Evolutionary conservation across 2,888 invertebrate species (phyloP), one percentile per base, ranked within the genome.

Genomic region (Drosophila rellima): DNA sequence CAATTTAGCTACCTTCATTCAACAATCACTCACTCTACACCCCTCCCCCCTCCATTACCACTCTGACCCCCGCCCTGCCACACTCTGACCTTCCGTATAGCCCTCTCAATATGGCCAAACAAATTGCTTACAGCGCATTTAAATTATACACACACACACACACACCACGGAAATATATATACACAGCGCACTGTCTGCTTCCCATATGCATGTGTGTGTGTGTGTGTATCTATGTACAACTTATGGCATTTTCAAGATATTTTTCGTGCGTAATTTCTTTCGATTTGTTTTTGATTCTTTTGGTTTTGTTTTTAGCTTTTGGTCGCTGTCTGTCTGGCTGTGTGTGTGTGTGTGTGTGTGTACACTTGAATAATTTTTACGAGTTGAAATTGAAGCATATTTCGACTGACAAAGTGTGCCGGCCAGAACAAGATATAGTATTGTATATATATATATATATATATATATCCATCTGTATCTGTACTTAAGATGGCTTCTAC

Each of bases 251-350:
- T 86, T 89, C 80, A 65, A 85, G 85, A 86, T 82, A 82, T 86
- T 88, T 83, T 84, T 82, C 83, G 86, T 86, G 89, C 86, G 89
- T 86, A 89, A 88, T 86, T 86, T 86, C 88, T 70, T 86, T 85
- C 75, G 73, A 75, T 78, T 79, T 74, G 64, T 75, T 51, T 67
- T 61, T 56, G 37, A 48, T 61, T 54, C 37, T 69, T 75, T 63
- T 56, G 23, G 26, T 63, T 63, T 61, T 45, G 33, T 47, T 67
- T 77, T 52, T 69, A 59, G 54, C 40, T 66, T 45, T 52, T 44
- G 29, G 26, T 51, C 42, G 59, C n/a, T 59, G 11, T 57, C 42
- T 62, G 39, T 59, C 54, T 33, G 48, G 20, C 33, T 35, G 33
- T 55, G 23, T 55, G 35, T 23, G 17, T 40, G 29, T 47, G 51